These are phyloP conservation scores for Cheilosia impressa DNA, from an alignment of 2,888 invertebrate species.

Conservation along the genomic window DNA sequence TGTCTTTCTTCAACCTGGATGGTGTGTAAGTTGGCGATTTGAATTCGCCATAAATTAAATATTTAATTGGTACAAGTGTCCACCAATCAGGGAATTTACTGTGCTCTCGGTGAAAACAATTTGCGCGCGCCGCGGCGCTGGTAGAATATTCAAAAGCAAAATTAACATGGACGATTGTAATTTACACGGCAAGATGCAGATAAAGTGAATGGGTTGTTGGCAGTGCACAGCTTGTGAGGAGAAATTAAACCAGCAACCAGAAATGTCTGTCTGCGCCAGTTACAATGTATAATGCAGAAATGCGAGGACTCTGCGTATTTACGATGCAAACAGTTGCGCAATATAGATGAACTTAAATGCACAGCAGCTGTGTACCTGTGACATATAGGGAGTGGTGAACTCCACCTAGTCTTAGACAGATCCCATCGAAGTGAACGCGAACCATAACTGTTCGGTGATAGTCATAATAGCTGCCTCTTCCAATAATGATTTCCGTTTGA, in stretches of 20 bases:
- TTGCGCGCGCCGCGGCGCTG: too few species aligned
- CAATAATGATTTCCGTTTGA: too few species aligned
- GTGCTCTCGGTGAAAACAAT: neutral
- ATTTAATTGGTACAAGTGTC: slow-evolving; percentile 2
- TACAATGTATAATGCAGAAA: neutral
- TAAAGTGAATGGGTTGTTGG: slow-evolving; percentile 1
- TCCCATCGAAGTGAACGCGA: too few species aligned
- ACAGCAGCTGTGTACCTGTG: neutral
- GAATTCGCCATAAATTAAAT: slow-evolving; percentile 18
- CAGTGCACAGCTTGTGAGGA: neutral
- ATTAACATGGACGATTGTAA: neutral
- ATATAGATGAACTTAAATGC: neutral
- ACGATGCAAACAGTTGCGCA: neutral
- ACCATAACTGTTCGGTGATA: too few species aligned
- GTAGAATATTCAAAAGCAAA: neutral
- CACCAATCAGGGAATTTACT: slow-evolving; percentile 12
- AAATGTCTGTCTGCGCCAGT: neutral
- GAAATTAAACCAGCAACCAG: slow-evolving; percentile 2
- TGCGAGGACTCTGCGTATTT: neutral
- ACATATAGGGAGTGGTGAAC: too few species aligned
- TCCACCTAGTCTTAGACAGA: too few species aligned
- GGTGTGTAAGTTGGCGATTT: slow-evolving; percentile 1
- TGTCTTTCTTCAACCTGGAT: neutral
- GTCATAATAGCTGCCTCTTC: too few species aligned
- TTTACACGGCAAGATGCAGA: neutral